Base-by-base conservation (phyloP, 2,888 invertebrate species). In the Acanthopleura granulata region DNA sequence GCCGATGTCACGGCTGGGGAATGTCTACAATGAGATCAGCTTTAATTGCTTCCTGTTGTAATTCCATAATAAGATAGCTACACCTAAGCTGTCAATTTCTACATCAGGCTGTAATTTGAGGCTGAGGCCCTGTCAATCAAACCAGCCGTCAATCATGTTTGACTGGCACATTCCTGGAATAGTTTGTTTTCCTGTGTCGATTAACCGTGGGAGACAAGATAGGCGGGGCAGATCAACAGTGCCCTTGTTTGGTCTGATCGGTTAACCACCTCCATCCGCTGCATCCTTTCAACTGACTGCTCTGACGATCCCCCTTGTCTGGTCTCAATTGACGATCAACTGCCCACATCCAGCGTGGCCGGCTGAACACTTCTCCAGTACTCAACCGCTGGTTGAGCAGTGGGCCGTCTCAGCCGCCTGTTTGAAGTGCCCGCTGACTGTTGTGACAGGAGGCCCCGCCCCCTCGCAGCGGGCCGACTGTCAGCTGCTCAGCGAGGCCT, bases 161-260 rank as follows among this genome's bases (percentile, higher is more conserved):
- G 84, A 84, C 82, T 83, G 84, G 83, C 83, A 81, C 78, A 76
- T 84, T 77, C 81, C 76, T 78, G 77, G 72, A 78, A 77, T 78
- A 72, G 81, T 84, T 84, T 82, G 82, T 82, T 83, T 77, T 81
- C 69, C 66, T n/a, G 50, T 40, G n/a, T 22, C 73, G 72, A 57
- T 18, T 15, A 57, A 22, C 57, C 6, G 22, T 12, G 22, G 57
- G 57, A 57, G 57, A 57, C 57, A 57, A 22, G n/a, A 22, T 40
- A 40, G 22, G 57, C n/a, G 57, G 57, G 18, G 22, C n/a, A 57
- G 57, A 57, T 57, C 22, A 22, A n/a, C 3, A 57, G n/a, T 57
- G n/a, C 6, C 50, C 15, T 50, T 72, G 49, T 49, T 75, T 62
- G 29, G 61, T 49, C 62, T 74, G 72, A 57, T 61, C 51, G 73